Percentiles rank a stretch among this genome's conserved stretches.
These are phyloP conservation scores for Sebastes schlegelii DNA, from an alignment of 2,113 vertebrate species.

Conservation along the genomic window DNA sequence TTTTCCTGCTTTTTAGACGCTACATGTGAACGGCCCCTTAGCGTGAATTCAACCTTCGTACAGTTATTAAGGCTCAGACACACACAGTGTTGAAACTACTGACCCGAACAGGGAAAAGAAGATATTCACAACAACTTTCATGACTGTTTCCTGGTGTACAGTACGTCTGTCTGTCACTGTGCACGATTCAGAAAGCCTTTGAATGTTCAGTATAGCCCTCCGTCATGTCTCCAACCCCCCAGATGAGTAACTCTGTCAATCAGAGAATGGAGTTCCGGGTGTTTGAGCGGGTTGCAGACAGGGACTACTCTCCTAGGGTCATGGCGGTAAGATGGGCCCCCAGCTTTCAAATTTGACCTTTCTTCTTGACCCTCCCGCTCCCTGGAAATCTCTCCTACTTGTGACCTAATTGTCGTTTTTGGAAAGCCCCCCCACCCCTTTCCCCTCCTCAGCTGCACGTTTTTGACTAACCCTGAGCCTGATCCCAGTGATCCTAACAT, in stretches of 20 bases:
- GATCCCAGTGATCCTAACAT: constrained; percentile 68
- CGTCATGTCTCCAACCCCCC: constrained; percentile 81
- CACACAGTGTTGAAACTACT: not conserved
- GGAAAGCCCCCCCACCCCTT: constrained; percentile 26
- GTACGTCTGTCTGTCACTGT: constrained; percentile 15
- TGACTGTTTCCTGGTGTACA: not conserved
- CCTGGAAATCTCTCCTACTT: constrained; percentile 55
- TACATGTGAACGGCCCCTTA: too few relatives aligned
- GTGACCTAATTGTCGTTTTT: constrained; percentile 62
- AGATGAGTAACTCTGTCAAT: constrained; percentile 89
- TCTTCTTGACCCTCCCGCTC: constrained; percentile 59
- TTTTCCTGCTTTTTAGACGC: too few relatives aligned
- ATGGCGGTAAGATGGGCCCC: constrained; percentile 86
- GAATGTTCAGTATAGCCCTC: constrained; percentile 59
- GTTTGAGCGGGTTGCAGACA: constrained; percentile 86
- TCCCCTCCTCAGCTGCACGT: constrained; percentile 58
- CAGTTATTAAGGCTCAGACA: not conserved
- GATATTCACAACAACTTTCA: not conserved
- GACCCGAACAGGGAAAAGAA: not conserved
- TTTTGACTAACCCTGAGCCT: constrained; percentile 67
- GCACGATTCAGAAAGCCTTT: constrained; percentile 38
- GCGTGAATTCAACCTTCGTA: not conserved
- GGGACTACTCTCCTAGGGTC: constrained; percentile 85
- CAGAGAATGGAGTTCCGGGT: constrained; percentile 89
- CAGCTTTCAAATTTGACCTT: constrained; percentile 51